Base-by-base conservation (phyloP, 2,888 invertebrate genomes). In the Dione vanillae region DNA sequence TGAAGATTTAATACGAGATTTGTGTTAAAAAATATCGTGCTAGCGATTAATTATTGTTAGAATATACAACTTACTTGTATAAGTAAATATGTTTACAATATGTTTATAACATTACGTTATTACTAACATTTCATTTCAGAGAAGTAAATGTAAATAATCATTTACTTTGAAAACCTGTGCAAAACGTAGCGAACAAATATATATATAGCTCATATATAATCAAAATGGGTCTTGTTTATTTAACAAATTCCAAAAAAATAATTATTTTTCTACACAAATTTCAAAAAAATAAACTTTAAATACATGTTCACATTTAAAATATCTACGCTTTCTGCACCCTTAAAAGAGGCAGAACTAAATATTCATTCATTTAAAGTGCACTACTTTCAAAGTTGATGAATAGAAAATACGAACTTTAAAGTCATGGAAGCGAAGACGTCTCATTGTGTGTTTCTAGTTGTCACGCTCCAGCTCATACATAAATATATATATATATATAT, bases 341-440 rank as follows among this genome's bases (percentile, higher is more conserved):
- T 68, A 68, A 65, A 66, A 68, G 51, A 71, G 62, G 65, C 64
- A 69, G 49, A 67, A 65, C 65, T 71, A 73, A 73, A 73, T 71
- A 73, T 73, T 73, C 70, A 73, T 71, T 69, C 66, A 68, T 70
- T 65, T 68, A 66, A 62, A 73, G 70, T 67, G 73, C 70, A 71
- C 66, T 66, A 70, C 73, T 68, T 73, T 68, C 19, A 66, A 62
- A 73, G 56, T 71, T 71, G 54, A 65, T 45, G 65, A 67, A 70
- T 61, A 35, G 45, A 68, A 62, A 69, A 71, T 71, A 69, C 65
- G 45, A 73, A 71, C 64, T 62, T 61, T 51, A 66, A 66, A 73
- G 62, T 62, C 11, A 51, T 68, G 51, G 45, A 41, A n/a, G 59
- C 19, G 37, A 49, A 37, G 35, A 35, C 10, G 20, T 49, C 0